Evolutionary conservation across 92 coral and sea anemone genomes (phyloP).

Genomic region (Palythoa heliodiscus): DNA sequence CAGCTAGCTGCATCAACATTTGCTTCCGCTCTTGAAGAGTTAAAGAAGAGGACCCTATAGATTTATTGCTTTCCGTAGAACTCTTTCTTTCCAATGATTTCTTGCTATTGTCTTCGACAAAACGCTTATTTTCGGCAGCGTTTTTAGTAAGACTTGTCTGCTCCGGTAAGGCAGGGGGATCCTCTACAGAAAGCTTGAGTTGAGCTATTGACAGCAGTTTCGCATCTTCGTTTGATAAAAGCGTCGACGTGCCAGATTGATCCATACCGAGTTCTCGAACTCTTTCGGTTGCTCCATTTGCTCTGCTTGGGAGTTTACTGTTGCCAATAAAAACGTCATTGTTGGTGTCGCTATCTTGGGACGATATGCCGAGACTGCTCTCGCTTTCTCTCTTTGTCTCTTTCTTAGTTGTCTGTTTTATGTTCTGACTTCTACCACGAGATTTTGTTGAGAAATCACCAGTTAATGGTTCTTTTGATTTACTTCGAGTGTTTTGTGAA

Average conservation of each 20-base stretch:
- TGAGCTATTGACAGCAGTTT: not conserved
- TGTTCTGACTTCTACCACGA: not conserved
- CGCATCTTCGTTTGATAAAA: not conserved
- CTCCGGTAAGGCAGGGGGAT: not conserved
- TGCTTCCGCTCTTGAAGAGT: conserved; percentile 39
- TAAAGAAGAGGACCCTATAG: conserved; percentile 19
- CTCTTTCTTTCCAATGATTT: conserved; percentile 12
- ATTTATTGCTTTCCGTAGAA: conserved; percentile 24
- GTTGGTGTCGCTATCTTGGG: conserved; percentile 15
- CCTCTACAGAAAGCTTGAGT: conserved; percentile 11
- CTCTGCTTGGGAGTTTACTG: not conserved
- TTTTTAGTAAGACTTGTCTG: not conserved
- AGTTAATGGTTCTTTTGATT: not conserved
- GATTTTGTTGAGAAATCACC: not conserved
- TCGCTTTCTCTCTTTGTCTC: conserved; percentile 1
- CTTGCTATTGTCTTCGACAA: not conserved
- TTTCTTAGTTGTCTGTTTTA: not conserved
- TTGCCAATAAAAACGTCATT: conserved; percentile 29
- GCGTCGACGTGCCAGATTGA: conserved; percentile 1
- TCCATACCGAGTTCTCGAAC: not conserved
- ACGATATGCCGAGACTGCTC: not conserved
- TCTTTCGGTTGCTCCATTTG: not conserved
- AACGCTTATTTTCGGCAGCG: not conserved
- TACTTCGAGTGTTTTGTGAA: conserved; percentile 12
- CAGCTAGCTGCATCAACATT: conserved; percentile 41